Evolutionary conservation across 1,140 invertebrate species (phyloP), one percentile per base, ranked within the genome.

Genomic region (Calliopsis andreniformis): DNA sequence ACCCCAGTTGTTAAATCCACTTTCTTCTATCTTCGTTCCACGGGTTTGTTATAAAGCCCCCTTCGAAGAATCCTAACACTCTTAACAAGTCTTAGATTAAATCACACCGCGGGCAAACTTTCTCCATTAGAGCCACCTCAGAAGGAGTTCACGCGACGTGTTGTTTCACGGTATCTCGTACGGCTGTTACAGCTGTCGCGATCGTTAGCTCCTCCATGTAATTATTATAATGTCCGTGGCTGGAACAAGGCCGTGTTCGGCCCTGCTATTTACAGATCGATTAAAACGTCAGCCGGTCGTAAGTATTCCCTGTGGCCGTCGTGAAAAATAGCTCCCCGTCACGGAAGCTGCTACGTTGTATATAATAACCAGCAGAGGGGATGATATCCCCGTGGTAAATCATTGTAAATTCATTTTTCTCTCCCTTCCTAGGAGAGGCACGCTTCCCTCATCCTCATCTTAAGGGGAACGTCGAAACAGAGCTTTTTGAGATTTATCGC

Each of bases 381-480:
- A 87, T 85, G 86, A 88, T 89, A 88, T 79, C 83, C 81, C 53
- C 78, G 82, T 80, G 79, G 89, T 89, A 89, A 88, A 88, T 89
- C 88, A 89, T 83, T 81, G 83, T 79, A 86, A 83, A 88, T 88
- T 88, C 85, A 84, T 84, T 87, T 85, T 83, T 84, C 85, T 79
- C 58, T 53, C 25, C 39, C 43, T 23, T 20, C n/a, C 39, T 23
- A 16, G 49, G 2, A 42, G 43, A 30, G 42, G 63, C 51, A 35
- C 47, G 16, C 25, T n/a, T n/a, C 32, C 49, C 2, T 1, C n/a
- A 10, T 39, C n/a, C 28, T 23, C 20, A 23, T 28, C 42, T 45
- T 28, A n/a, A 35, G 49, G 55, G 55, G 20, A 23, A 23, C 68
- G 61, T 75, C 76, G 71, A 64, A 66, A 20, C 69, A 32, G 58